phyloP scores from a whole-genome alignment of 2,888 invertebrate species.

The Drosophila nr. perissopoda region DNA sequence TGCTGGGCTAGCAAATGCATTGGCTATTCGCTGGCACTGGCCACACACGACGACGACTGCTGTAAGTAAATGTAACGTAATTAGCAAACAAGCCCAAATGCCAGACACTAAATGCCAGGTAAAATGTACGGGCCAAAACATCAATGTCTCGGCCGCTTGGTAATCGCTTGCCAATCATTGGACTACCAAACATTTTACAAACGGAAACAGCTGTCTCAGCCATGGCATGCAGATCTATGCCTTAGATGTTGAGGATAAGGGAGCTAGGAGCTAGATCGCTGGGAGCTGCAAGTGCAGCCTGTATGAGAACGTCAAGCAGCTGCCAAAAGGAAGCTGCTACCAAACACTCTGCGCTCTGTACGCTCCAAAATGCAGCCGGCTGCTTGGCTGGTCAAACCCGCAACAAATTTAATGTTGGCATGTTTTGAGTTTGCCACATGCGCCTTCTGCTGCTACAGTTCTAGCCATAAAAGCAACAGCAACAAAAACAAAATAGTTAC shows the following conservation, averaged over 20 bases:
- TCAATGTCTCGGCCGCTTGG: conserved; percentile 68
- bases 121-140: conserved; percentile 50
- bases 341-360: conserved; percentile 64
- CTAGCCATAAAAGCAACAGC: conserved; percentile 50
- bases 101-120: conserved; percentile 63
- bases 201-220: conserved; percentile 82
- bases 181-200: conserved; percentile 78
- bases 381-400: conserved; percentile 43
- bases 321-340: conserved; percentile 81
- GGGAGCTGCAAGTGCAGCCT: conserved; percentile 12
- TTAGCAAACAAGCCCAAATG: conserved; percentile 46
- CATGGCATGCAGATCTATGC: conserved; percentile 68
- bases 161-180: conserved; percentile 77
- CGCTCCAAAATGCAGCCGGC: conserved; percentile 52
- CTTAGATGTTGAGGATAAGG: conserved; percentile 51
- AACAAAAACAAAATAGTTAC: conserved; percentile 62
- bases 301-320: conserved; percentile 59
- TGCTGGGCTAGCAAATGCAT: conserved; percentile 15
- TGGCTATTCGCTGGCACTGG: conserved; percentile 12
- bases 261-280: conserved; percentile 18
- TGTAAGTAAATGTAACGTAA: conserved; percentile 49
- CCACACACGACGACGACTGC: conserved; percentile 36
- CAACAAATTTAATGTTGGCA: conserved; percentile 30
- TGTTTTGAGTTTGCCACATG: conserved; percentile 42
- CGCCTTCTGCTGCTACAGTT: conserved; percentile 58